These are phyloP conservation scores for Azemiops feae DNA, from an alignment of 2,113 vertebrate genomes.

Conservation along the genomic window DNA sequence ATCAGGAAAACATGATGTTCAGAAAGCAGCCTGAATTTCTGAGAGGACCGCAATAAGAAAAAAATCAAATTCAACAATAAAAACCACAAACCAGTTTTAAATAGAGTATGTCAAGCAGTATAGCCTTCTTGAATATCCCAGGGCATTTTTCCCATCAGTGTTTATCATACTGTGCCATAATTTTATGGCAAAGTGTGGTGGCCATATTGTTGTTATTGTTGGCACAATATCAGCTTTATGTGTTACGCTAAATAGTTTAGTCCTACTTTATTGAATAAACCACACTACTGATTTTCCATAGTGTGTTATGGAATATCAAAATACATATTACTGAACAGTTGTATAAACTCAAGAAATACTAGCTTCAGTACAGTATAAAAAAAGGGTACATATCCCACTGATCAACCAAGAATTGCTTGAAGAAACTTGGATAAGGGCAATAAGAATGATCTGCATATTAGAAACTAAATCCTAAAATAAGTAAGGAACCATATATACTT, in stretches of 20 bases:
- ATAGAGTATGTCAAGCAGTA: background rate
- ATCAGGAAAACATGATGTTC: conserved; percentile 53
- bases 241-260: background rate
- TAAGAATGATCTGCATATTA: no score
- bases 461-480: no score
- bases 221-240: background rate
- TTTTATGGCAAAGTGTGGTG: background rate
- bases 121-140: background rate
- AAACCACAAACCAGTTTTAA: background rate
- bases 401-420: background rate
- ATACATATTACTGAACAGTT: background rate
- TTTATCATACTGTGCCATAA: background rate
- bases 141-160: background rate
- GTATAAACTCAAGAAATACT: background rate
- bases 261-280: background rate
- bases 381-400: background rate
- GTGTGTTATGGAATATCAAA: background rate
- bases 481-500: no score
- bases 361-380: background rate
- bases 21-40: conserved; percentile 28
- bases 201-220: background rate
- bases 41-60: background rate
- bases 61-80: background rate
- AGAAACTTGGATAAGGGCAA: background rate
- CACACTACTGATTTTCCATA: background rate